Evolutionary conservation across 2,888 invertebrate genomes (phyloP), one percentile per base, ranked within the genome.

Genomic region (Mechanitis messenoides): DNA sequence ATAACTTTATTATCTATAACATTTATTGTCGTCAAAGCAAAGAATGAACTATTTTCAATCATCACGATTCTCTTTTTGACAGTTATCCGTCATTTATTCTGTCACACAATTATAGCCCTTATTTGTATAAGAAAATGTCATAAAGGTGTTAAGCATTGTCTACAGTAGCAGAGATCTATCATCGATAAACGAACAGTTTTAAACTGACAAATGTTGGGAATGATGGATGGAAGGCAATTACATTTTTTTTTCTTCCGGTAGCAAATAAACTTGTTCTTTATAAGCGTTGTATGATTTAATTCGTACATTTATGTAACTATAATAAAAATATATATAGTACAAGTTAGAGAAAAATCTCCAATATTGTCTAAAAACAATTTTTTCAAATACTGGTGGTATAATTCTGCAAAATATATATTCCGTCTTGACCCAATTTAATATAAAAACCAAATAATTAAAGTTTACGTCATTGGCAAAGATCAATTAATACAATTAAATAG

Each of bases 141-240:
- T 7, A 31, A 50, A 50, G 50, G 50, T 50, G 50, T 28, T 50
- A 31, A 50, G 50, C 11, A 47, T 50, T 60, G 55, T 62, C 72
- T 75, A 74, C 74, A 71, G 77, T 77, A 75, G 74, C 75, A 71
- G 56, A 66, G 67, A 83, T 83, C 77, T 59, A 80, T 83, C 83
- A 80, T 64, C 60, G 64, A 62, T 70, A 71, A 66, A 69, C 61
- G 65, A 64, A 66, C 73, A 71, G 60, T 61, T 66, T 53, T 60
- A 28, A 61, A 42, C 73, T 74, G 72, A 77, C 75, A 72, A 71
- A 73, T 70, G 67, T 66, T 71, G 65, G 66, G 64, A 53, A 61
- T 80, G 80, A 83, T 83, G 63, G 83, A 83, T 78, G 61, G 66
- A 7, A 53, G 56, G 55, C 56, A 53, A 67, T 58, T 62, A 58